Evolutionary conservation across 2,888 invertebrate species (phyloP).

Genomic region (Macaria notata): DNA sequence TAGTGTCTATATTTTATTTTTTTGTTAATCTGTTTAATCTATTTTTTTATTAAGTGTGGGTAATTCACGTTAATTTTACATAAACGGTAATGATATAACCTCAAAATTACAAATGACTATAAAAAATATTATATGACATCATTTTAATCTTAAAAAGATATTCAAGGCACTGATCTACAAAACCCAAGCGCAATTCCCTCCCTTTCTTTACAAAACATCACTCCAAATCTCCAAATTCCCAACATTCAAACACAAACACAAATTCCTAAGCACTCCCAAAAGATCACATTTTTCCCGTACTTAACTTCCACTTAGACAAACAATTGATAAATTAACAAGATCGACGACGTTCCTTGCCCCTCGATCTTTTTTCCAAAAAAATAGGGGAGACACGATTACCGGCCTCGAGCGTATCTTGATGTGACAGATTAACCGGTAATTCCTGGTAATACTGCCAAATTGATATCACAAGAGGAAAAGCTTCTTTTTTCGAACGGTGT

Average conservation of each 20-base stretch:
- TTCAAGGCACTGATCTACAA: too few relatives aligned
- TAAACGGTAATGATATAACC: too few relatives aligned
- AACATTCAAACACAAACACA: slow-evolving; percentile 1
- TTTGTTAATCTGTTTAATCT: too few relatives aligned
- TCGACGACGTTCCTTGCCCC: slow-evolving; percentile 56
- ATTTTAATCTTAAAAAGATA: too few relatives aligned
- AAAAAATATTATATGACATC: too few relatives aligned
- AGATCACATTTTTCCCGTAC: slow-evolving; percentile 37
- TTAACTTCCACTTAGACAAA: slow-evolving; percentile 58
- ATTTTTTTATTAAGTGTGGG: too few relatives aligned
- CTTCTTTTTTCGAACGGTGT: slow-evolving; percentile 44
- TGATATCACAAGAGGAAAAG: slow-evolving; percentile 73
- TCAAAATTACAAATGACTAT: too few relatives aligned
- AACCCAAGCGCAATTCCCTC: too few relatives aligned
- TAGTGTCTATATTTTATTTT: too few relatives aligned
- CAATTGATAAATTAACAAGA: slow-evolving; percentile 75
- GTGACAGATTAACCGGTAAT: slow-evolving; percentile 81
- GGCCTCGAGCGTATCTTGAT: slow-evolving; percentile 67
- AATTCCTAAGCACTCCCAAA: slow-evolving; percentile 4
- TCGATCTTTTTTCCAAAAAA: slow-evolving; percentile 52
- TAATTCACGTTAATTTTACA: too few relatives aligned
- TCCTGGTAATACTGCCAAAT: slow-evolving; percentile 61
- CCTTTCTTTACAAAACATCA: neutral
- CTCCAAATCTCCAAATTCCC: neutral
- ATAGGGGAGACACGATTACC: slow-evolving; percentile 67